Base-by-base conservation (phyloP, 2,113 vertebrate genomes). In the Gymnogyps californianus region DNA sequence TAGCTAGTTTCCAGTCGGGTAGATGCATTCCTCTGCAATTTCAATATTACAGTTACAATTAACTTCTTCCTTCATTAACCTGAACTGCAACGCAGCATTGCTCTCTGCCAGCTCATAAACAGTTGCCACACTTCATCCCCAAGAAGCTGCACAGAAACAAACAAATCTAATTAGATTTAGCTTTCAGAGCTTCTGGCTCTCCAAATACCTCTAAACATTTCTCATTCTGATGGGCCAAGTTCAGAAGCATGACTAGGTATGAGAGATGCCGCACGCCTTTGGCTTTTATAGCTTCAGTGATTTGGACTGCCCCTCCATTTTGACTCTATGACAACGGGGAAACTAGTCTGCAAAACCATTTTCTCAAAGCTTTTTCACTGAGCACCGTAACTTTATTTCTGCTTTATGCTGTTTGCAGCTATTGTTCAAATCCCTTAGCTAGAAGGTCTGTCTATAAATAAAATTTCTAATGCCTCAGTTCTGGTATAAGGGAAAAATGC, bases 1-100 rank as follows among this genome's bases (percentile, higher is more conserved):
- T 44, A 49, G 20, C 46, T 46, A 58, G 38, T 51, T 59, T 69
- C 26, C 67, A 87, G n/a, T 19, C 42, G 32, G 62, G 32, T 47
- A 64, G 28, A 72, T 29, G 40, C 52, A 70, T 36, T 87, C 54
- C 83, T 78, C 69, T 71, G 42, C 55, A 90, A 44, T 86, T 90
- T 72, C 26, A 55, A 8, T 31, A 80, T 59, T 59, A 66, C 22
- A 57, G 54, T 70, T 65, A 90, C 70, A 88, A 90, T 90, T 92
- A 88, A 83, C 77, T 85, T 91, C 31, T 83, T 85, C 75, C 75
- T 91, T 88, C 71, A 74, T 96, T 95, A 95, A 91, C 25, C 24
- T 62, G 47, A 96, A 77, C 58, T 88, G 71, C 82, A 95, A 89
- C 13, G 1, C 76, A 91, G n/a, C 55, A n/a, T 62, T 91, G 26